Evolutionary conservation across 2,888 invertebrate species (phyloP).

Genomic region (Drosophila histrio): DNA sequence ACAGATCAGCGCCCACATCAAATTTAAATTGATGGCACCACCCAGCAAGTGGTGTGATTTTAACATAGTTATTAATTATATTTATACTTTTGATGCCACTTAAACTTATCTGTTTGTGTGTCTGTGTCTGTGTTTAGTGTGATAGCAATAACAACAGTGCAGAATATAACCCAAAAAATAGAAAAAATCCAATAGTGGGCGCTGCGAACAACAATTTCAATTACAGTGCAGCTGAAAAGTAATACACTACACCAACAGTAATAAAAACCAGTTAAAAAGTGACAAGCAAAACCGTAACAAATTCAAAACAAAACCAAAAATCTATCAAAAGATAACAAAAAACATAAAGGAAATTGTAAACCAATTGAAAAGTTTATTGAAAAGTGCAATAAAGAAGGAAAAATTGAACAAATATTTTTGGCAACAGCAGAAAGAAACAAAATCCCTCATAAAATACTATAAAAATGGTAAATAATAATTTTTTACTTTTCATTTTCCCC

Average conservation of each 20-base stretch:
- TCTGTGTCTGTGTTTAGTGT: conserved; percentile 24
- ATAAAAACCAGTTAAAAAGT: conserved; percentile 70
- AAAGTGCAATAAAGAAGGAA: conserved; percentile 3
- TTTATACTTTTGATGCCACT: not conserved
- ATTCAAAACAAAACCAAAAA: conserved; percentile 23
- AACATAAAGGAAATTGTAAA: conserved; percentile 41
- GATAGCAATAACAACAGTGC: conserved; percentile 6
- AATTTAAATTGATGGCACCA: conserved; percentile 43
- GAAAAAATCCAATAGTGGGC: conserved; percentile 51
- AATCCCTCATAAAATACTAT: conserved; percentile 6
- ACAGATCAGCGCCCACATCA: conserved; percentile 48
- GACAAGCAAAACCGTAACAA: conserved; percentile 53
- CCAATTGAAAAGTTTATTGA: conserved; percentile 43
- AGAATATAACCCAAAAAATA: conserved; percentile 6
- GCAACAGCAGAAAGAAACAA: conserved; percentile 12
- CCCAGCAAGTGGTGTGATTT: conserved; percentile 9
- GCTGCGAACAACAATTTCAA: conserved; percentile 59
- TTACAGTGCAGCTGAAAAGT: conserved; percentile 72
- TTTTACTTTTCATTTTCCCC: conserved; percentile 3
- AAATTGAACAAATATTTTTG: conserved; percentile 1
- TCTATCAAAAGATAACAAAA: conserved; percentile 25
- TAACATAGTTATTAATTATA: conserved; percentile 21
- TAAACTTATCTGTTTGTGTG: not conserved
- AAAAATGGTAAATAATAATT: conserved; percentile 44
- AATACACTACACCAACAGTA: conserved; percentile 39